Conservation (phyloP, 2,888 invertebrate species). For the Cryptocephalus moraei region DNA sequence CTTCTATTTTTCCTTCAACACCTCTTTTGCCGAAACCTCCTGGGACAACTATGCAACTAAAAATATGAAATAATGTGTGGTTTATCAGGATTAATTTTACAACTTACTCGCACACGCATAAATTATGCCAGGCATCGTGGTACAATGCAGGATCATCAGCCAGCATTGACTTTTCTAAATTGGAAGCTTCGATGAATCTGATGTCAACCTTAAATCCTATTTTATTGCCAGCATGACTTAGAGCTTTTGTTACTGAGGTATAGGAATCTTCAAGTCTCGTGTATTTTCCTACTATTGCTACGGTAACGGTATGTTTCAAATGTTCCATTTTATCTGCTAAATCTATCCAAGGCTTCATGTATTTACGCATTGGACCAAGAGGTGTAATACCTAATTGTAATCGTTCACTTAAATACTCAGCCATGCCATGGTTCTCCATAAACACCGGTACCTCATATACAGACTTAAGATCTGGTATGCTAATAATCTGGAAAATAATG, state of each 20-base stretch:
- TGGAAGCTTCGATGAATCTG: conserved; percentile 84
- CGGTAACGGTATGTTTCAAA: conserved; percentile 73
- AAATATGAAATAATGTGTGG: conserved; percentile 16
- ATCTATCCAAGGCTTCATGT: conserved; percentile 84
- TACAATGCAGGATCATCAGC: conserved; percentile 70
- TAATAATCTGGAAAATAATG: conserved; percentile 36
- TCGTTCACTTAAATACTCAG: conserved; percentile 73
- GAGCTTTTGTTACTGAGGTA: conserved; percentile 89
- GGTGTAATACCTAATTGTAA: conserved; percentile 60
- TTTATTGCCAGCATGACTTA: conserved; percentile 86
- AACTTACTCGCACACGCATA: conserved; percentile 76
- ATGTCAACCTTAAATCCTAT: conserved; percentile 76
- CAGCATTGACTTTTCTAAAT: conserved; percentile 68
- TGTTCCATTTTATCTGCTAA: conserved; percentile 78
- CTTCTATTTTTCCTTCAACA: conserved; percentile 90
- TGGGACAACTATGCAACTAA: conserved; percentile 87
- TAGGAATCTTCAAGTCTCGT: conserved; percentile 93
- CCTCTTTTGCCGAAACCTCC: conserved; percentile 97
- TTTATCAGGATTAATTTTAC: conserved; percentile 1
- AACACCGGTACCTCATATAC: conserved; percentile 93
- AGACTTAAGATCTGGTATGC: conserved; percentile 87
- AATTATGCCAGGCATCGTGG: conserved; percentile 86
- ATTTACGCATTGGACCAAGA: conserved; percentile 53
- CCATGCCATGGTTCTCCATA: conserved; percentile 84
- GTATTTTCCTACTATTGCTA: conserved; percentile 94